Evolutionary conservation across 2,888 invertebrate genomes (phyloP).

Genomic region (Raillietiella orientalis): DNA sequence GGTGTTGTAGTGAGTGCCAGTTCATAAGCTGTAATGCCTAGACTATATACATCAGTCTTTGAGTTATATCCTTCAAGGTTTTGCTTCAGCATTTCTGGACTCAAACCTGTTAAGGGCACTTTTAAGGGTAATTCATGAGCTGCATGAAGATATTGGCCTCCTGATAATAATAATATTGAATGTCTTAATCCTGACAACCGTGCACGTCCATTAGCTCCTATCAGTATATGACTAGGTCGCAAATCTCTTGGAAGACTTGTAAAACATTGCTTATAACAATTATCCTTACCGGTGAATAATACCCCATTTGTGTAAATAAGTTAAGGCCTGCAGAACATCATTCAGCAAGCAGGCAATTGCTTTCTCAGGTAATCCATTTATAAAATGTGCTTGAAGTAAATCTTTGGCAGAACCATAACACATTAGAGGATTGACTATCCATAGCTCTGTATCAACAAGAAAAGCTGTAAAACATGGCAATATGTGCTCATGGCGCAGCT

Average conservation of each 20-base stretch:
- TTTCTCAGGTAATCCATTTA: slow-evolving; percentile 40
- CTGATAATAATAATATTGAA: too few species aligned
- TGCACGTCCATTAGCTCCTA: slow-evolving; percentile 34
- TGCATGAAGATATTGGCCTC: too few species aligned
- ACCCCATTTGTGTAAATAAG: slow-evolving; percentile 51
- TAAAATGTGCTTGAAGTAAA: slow-evolving; percentile 36
- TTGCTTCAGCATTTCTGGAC: slow-evolving; percentile 65
- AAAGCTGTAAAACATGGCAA: slow-evolving; percentile 39
- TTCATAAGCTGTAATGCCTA: slow-evolving; percentile 62
- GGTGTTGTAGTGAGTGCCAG: slow-evolving; percentile 63
- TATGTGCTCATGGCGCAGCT: slow-evolving; percentile 43
- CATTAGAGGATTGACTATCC: slow-evolving; percentile 48
- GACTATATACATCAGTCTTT: slow-evolving; percentile 64
- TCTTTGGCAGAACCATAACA: slow-evolving; percentile 51
- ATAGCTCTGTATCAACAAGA: slow-evolving; percentile 38
- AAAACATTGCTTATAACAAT: slow-evolving; percentile 3
- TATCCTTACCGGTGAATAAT: slow-evolving; percentile 42
- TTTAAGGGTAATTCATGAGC: too few species aligned
- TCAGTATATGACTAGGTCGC: slow-evolving; percentile 45
- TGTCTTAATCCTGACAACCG: slow-evolving; percentile 41
- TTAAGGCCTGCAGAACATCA: slow-evolving; percentile 41
- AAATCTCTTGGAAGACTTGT: slow-evolving; percentile 34
- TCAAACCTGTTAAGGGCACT: too few species aligned
- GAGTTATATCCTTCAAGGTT: slow-evolving; percentile 58
- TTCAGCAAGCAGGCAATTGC: slow-evolving; percentile 42